Evolutionary conservation across 2,797 vertebrate species (phyloP).

Genomic region (Anas georgica): DNA sequence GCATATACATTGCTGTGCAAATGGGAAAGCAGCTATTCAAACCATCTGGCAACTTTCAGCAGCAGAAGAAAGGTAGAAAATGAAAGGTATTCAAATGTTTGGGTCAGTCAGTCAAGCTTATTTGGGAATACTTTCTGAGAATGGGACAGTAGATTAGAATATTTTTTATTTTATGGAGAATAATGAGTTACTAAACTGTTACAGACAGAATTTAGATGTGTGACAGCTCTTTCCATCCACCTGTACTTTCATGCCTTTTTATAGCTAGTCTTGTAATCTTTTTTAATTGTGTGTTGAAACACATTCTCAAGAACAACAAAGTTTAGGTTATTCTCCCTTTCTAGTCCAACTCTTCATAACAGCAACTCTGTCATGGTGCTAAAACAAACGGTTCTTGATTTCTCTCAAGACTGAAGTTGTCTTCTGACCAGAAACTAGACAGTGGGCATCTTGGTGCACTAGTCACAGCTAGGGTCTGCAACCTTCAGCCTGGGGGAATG

Average conservation of each 20-base stretch:
- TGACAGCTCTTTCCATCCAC: background rate
- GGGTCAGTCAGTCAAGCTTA: background rate
- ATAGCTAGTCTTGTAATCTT: background rate
- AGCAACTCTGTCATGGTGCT: background rate
- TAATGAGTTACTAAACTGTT: background rate
- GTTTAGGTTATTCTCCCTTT: background rate
- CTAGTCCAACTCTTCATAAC: background rate
- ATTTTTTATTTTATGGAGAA: background rate
- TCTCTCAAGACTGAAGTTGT: background rate
- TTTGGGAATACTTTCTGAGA: background rate
- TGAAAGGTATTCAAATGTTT: conserved; percentile 21
- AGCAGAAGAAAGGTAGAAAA: conserved; percentile 4
- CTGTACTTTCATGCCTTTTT: background rate
- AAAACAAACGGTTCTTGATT: background rate
- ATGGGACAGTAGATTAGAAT: background rate
- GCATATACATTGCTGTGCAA: conserved; percentile 45
- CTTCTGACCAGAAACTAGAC: background rate
- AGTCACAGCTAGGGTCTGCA: background rate
- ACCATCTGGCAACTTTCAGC: conserved; percentile 61
- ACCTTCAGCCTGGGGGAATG: background rate
- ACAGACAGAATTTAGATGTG: background rate
- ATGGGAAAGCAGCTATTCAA: conserved; percentile 31
- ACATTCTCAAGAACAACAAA: background rate
- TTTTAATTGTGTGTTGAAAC: background rate
- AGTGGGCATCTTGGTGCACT: background rate